phyloP scores from a whole-genome alignment of 2,888 invertebrate genomes.

The Yponomeuta malinellus region DNA sequence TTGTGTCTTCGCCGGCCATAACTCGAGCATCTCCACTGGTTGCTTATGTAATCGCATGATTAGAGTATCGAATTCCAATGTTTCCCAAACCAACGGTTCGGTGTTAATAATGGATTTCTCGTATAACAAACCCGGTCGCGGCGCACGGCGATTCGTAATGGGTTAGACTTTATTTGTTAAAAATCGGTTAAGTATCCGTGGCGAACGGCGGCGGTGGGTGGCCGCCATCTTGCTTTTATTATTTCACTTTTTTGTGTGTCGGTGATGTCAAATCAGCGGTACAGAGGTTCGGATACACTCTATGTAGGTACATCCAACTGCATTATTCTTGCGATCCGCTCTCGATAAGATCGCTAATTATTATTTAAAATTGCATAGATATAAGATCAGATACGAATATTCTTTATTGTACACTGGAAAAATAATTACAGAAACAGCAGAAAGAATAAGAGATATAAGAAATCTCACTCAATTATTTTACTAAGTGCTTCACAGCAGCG shows the following conservation, averaged over 20 bases:
- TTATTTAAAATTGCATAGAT: too few species aligned
- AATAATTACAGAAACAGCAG: too few species aligned
- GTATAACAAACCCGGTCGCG: conserved; percentile 42
- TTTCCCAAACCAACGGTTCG: background rate
- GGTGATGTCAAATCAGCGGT: background rate
- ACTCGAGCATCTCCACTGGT: background rate
- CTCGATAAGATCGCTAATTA: too few species aligned
- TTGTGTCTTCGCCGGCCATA: too few species aligned
- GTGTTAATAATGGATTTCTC: conserved; percentile 14
- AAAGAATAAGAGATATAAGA: too few species aligned
- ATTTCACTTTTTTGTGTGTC: conserved; percentile 64
- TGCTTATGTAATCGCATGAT: background rate
- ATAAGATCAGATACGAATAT: too few species aligned
- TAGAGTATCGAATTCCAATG: background rate
- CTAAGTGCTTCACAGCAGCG: too few species aligned
- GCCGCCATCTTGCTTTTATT: conserved; percentile 67
- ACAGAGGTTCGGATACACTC: conserved; percentile 27
- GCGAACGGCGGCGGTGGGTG: conserved; percentile 71
- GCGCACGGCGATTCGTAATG: conserved; percentile 68
- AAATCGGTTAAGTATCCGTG: conserved; percentile 77
- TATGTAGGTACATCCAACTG: too few species aligned
- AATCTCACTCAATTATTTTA: too few species aligned
- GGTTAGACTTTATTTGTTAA: conserved; percentile 76
- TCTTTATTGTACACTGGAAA: too few species aligned
- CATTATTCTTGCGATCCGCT: too few species aligned